Evolutionary conservation across 2,797 vertebrate genomes (phyloP).

Genomic region (Rachycentron canadum): DNA sequence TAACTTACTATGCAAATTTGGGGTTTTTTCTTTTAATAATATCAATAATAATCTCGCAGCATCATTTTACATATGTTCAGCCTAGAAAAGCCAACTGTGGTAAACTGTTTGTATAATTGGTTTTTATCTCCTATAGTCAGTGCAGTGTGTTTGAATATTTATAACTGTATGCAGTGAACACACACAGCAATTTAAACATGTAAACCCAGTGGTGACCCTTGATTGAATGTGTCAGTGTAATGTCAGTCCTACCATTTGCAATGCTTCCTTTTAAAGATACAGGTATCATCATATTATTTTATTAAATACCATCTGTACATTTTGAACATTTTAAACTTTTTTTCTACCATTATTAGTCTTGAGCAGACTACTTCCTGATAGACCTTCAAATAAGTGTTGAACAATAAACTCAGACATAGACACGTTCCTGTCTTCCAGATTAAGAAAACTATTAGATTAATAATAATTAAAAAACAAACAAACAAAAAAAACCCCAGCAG

Average conservation of each 20-base stretch:
- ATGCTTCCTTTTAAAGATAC: neutral
- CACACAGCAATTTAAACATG: neutral
- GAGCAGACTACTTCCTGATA: neutral
- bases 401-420: neutral
- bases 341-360: neutral
- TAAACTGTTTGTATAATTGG: slow-evolving; percentile 1
- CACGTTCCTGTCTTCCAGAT: neutral
- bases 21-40: slow-evolving; percentile 10
- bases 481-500: neutral
- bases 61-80: neutral
- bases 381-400: neutral
- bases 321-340: neutral
- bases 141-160: slow-evolving; percentile 15
- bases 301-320: neutral
- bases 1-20: neutral
- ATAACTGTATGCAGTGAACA: neutral
- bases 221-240: neutral
- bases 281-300: neutral
- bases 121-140: slow-evolving; percentile 23
- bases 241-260: slow-evolving; percentile 25
- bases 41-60: slow-evolving; percentile 7
- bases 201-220: slow-evolving; percentile 20
- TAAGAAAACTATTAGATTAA: no score
- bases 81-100: slow-evolving; percentile 9
- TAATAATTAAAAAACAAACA: no score